A percentile compares a stretch with the other conserved stretches of the same genome.
phyloP scores from a whole-genome alignment of 2,888 invertebrate genomes.

The Zele albiditarsus region DNA sequence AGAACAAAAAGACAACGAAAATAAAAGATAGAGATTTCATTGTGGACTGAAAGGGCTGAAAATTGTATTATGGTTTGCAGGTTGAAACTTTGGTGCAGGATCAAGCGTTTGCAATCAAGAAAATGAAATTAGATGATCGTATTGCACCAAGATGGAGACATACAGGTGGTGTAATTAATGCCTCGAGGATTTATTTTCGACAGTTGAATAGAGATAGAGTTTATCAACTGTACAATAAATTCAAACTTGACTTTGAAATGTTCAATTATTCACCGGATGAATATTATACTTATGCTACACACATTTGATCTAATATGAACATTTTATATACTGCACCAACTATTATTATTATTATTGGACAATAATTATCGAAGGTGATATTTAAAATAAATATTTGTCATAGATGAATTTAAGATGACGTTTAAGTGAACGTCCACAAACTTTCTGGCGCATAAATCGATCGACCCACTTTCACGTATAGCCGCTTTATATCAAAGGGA shows the following conservation, averaged over 20 bases:
- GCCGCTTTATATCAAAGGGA: constrained; percentile 58
- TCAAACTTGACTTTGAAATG: constrained; percentile 74
- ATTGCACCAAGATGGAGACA: constrained; percentile 70
- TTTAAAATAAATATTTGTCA: constrained; percentile 6
- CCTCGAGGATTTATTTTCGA: constrained; percentile 71
- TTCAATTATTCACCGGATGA: constrained; percentile 73
- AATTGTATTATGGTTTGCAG: constrained; percentile 45
- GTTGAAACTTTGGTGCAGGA: constrained; percentile 76
- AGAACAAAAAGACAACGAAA: background rate
- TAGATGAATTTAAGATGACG: constrained; percentile 44
- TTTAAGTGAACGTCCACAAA: constrained; percentile 37
- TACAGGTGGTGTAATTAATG: constrained; percentile 59
- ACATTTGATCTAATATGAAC: background rate
- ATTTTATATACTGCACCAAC: background rate
- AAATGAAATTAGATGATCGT: constrained; percentile 61
- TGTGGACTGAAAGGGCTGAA: background rate
- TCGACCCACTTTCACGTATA: constrained; percentile 60
- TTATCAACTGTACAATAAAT: constrained; percentile 71
- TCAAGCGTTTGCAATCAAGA: constrained; percentile 72
- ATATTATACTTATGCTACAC: constrained; percentile 66
- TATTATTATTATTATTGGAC: background rate
- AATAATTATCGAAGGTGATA: background rate
- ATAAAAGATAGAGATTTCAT: background rate
- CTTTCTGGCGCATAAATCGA: constrained; percentile 56
- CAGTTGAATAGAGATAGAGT: constrained; percentile 69